These are phyloP conservation scores for Gnathonemus longibarbis DNA, from an alignment of 2,113 vertebrate species.

Conservation along the genomic window DNA sequence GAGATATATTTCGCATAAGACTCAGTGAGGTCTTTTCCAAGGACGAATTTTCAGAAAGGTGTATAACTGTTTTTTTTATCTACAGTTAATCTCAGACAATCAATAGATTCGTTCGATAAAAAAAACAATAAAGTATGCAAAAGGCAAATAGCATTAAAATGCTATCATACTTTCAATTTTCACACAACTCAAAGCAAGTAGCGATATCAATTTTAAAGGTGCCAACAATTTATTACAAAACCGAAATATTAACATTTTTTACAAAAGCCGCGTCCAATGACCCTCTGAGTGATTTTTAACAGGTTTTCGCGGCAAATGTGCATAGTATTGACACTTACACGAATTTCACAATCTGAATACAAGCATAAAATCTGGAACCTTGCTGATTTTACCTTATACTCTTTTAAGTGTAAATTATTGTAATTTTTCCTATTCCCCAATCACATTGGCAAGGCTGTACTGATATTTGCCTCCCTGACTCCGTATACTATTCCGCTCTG, in stretches of 20 bases:
- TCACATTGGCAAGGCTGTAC: background rate
- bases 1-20: background rate
- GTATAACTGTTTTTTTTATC: background rate
- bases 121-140: background rate
- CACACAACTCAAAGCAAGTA: background rate
- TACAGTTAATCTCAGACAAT: background rate
- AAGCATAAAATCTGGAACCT: background rate
- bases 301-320: background rate
- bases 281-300: background rate
- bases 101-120: background rate
- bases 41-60: background rate
- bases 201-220: background rate
- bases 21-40: background rate
- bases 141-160: background rate
- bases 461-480: background rate
- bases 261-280: background rate
- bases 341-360: background rate
- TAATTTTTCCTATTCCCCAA: background rate
- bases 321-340: background rate
- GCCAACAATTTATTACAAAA: background rate
- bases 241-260: background rate
- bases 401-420: background rate
- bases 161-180: background rate
- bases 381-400: background rate
- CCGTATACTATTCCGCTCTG: background rate